phyloP scores from a whole-genome alignment of 1,140 invertebrate species.

The Sarcophaga bullata region DNA sequence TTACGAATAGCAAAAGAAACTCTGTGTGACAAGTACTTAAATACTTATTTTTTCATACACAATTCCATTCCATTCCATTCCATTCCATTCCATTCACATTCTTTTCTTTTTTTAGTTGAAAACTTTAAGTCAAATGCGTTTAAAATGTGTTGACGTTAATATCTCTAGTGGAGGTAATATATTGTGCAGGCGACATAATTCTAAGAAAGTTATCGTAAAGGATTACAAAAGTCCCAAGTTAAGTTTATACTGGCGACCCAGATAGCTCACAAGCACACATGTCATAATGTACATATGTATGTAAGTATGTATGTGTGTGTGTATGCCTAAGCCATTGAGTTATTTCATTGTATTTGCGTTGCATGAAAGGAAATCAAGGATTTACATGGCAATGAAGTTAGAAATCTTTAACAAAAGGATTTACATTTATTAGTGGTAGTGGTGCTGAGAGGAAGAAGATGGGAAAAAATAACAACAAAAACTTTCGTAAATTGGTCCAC shows the following conservation, averaged over 20 bases:
- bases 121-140: constrained; percentile 6
- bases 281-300: background rate
- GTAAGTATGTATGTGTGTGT: background rate
- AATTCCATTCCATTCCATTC: background rate
- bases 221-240: constrained; percentile 4
- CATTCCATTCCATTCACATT: background rate
- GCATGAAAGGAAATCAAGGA: constrained; percentile 10
- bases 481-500: too few species aligned
- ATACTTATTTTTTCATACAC: constrained; percentile 6
- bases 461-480: too few species aligned
- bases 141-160: background rate
- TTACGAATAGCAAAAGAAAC: background rate
- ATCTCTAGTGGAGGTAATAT: background rate
- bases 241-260: background rate
- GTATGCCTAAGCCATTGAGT: background rate
- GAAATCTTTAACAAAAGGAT: background rate
- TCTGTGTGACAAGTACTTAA: constrained; percentile 34
- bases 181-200: constrained; percentile 25
- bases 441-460: too few species aligned
- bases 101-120: background rate
- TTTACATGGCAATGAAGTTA: constrained; percentile 4
- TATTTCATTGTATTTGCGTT: background rate
- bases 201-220: constrained; percentile 39
- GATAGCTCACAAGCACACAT: background rate
- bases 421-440: background rate